Base-by-base conservation (phyloP, 1,140 invertebrate genomes). In the Drosophila bipectinata region DNA sequence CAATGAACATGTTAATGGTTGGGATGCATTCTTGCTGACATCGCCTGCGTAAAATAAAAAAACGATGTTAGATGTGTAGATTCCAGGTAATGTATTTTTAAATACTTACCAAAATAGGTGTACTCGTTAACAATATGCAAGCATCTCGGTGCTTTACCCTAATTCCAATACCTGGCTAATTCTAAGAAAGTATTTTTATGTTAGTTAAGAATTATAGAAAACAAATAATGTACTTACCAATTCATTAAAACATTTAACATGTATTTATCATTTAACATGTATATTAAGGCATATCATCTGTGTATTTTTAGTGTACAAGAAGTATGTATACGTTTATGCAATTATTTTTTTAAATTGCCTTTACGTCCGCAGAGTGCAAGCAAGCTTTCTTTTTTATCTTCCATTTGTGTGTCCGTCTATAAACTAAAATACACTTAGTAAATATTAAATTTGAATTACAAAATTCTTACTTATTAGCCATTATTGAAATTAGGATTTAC, bases 401-500 rank as follows among this genome's bases (percentile, higher is more conserved):
- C 3, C 3, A 21, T 21, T 21, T 39, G 12, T 24, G 21, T 21
- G 2, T n/a, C 18, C 8, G 9, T 39, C 52, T 54, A 1, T 12
- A 54, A 39, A 7, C 18, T 4, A 30, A 34, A 54, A 37, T 39
- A 54, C 4, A 1, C 21, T 10, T 3, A 24, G 2, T 47, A 24
- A 8, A n/a, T 15, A 44, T 14, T 1, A 47, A 21, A 47, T 47
- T 3, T 21, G 24, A 41, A 41, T 3, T 9, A 47, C 3, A 21
- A 39, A 7, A 14, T n/a, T 15, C 32, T 4, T 28, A 57, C 39
- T 14, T 24, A 41, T 37, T 30, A 60, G 59, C 75, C 72, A 71
- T 61, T 24, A 47, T 75, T 75, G 75, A 39, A 76, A 76, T 77
- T 77, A 56, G 32, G 75, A 77, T 61, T 60, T 49, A 60, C 45